Percentiles rank a stretch among this genome's conserved stretches.
Conservation (phyloP, 2,113 vertebrate genomes). For the Daboia siamensis region DNA sequence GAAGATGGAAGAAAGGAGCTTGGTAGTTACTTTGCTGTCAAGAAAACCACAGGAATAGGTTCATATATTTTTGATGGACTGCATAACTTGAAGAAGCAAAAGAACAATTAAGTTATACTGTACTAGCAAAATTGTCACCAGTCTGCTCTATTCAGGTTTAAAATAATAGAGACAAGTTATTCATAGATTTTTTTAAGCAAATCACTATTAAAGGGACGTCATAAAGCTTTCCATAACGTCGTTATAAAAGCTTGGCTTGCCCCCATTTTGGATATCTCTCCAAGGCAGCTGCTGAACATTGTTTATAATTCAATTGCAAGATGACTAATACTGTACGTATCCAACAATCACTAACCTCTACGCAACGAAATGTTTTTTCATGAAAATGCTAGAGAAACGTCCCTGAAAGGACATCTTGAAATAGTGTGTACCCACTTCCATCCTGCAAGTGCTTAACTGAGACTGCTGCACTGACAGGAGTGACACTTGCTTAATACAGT, state of each 20-base stretch:
- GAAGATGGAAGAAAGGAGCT: background rate
- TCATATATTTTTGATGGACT: background rate
- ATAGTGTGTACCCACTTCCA: background rate
- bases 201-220: background rate
- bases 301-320: background rate
- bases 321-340: background rate
- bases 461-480: slow-evolving; percentile 28
- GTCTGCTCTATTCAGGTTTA: background rate
- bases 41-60: background rate
- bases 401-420: slow-evolving; percentile 1
- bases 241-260: background rate
- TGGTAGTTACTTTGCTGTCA: background rate
- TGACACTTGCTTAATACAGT: slow-evolving; percentile 41
- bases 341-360: slow-evolving; percentile 6
- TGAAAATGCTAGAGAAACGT: slow-evolving; percentile 25
- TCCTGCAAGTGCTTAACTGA: slow-evolving; percentile 34
- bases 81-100: background rate
- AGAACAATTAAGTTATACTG: background rate
- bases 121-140: background rate
- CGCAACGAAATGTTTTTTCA: slow-evolving; percentile 11
- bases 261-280: background rate
- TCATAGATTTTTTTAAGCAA: background rate
- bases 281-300: background rate
- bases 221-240: background rate
- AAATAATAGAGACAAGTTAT: background rate